These are phyloP conservation scores for Aptenodytes forsteri DNA, from an alignment of 2,113 vertebrate species.

Conservation along the genomic window DNA sequence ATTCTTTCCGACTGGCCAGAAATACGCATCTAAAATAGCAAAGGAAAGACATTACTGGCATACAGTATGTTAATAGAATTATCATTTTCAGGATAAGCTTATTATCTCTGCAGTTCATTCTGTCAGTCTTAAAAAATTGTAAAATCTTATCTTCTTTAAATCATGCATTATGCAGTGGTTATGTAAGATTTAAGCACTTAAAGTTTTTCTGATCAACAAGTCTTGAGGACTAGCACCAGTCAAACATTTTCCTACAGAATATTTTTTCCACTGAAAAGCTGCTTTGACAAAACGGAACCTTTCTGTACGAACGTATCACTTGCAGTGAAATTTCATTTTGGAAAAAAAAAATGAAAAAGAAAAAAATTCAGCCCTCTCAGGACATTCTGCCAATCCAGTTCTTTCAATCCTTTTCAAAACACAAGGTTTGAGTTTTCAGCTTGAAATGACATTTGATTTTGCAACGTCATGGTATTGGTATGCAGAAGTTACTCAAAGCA, in stretches of 20 bases:
- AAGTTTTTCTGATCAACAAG: background rate
- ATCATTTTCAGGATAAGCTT: background rate
- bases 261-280: background rate
- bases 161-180: background rate
- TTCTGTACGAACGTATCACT: background rate
- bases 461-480: background rate
- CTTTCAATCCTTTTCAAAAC: background rate
- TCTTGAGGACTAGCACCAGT: background rate
- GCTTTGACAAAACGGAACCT: background rate
- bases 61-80: background rate
- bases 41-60: background rate
- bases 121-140: background rate
- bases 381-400: background rate
- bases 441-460: background rate
- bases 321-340: background rate
- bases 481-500: background rate
- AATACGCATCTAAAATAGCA: background rate
- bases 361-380: background rate
- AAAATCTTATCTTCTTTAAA: background rate
- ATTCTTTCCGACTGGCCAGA: background rate
- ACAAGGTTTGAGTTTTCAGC: background rate
- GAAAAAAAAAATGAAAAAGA: background rate
- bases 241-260: background rate
- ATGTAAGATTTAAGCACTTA: background rate
- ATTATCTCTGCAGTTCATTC: background rate